A percentile compares a stretch with the other conserved stretches of the same genome.
phyloP scores from a whole-genome alignment of 2,888 invertebrate genomes.

The Ramazzottius varieornatus region DNA sequence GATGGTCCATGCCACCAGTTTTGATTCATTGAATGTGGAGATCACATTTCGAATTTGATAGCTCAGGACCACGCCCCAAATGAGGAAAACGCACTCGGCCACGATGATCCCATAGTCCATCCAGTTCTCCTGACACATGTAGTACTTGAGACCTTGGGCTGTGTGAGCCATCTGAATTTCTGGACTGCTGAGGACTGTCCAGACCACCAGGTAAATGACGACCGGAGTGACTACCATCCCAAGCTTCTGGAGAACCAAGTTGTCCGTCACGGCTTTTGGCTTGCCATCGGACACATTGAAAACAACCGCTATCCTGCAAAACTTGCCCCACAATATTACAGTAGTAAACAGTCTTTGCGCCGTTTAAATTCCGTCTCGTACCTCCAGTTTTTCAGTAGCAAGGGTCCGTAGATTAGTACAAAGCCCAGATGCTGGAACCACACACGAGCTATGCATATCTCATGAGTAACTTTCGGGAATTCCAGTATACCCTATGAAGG shows the following conservation, averaged over 20 bases:
- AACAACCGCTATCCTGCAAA: no score
- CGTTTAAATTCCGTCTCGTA: conserved; percentile 8
- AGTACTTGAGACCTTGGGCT: conserved; percentile 14
- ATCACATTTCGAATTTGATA: conserved; percentile 19
- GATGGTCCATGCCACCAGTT: conserved; percentile 18
- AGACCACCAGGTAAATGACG: not conserved
- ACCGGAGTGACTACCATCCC: not conserved
- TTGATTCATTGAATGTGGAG: conserved; percentile 12
- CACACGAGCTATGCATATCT: conserved; percentile 8
- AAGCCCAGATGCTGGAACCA: conserved; percentile 17
- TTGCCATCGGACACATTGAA: no score
- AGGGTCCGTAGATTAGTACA: conserved; percentile 15
- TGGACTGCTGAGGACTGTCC: conserved; percentile 10
- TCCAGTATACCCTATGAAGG: not conserved
- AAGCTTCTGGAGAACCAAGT: not conserved
- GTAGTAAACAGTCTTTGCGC: not conserved
- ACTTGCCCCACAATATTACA: no score
- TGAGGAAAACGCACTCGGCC: conserved; percentile 16
- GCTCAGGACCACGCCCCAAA: conserved; percentile 19
- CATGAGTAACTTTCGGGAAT: not conserved
- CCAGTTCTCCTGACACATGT: conserved; percentile 13
- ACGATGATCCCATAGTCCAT: conserved; percentile 15
- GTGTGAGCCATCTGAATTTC: not conserved
- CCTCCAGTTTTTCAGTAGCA: conserved; percentile 20
- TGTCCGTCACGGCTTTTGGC: no score